These are phyloP conservation scores for Lepus europaeus DNA, from an alignment of 2,113 vertebrate species.

Conservation along the genomic window DNA sequence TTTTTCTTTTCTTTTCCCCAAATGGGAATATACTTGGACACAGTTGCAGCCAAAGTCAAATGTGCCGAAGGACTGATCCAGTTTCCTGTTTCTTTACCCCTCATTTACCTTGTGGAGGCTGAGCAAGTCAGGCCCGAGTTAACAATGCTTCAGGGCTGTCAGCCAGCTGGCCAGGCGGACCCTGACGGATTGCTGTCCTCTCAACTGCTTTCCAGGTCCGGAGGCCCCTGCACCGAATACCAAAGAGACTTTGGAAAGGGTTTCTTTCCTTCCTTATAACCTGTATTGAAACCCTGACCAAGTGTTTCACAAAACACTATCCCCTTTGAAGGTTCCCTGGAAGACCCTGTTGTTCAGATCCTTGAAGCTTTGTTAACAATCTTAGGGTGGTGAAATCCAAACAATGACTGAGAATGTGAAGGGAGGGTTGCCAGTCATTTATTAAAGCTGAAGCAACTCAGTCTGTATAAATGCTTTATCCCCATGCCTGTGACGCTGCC, in stretches of 20 bases:
- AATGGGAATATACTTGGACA: slow-evolving; percentile 36
- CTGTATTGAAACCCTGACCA: neutral
- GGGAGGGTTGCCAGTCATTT: neutral
- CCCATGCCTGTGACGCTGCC: neutral
- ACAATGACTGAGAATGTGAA: slow-evolving; percentile 10
- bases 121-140: slow-evolving; percentile 31
- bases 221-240: slow-evolving; percentile 19
- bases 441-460: slow-evolving; percentile 40
- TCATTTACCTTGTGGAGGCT: neutral
- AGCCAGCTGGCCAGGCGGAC: neutral
- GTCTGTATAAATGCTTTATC: neutral
- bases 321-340: neutral
- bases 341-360: slow-evolving; percentile 2
- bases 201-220: neutral
- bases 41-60: slow-evolving; percentile 1
- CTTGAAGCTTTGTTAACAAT: slow-evolving; percentile 38
- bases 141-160: neutral
- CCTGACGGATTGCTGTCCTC: neutral
- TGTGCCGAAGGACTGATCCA: neutral
- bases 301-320: neutral
- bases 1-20: neutral
- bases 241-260: slow-evolving; percentile 35
- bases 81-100: neutral
- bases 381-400: slow-evolving; percentile 42
- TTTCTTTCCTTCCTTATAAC: slow-evolving; percentile 7